phyloP scores from a whole-genome alignment of 2,797 vertebrate genomes.

The Poecilia picta region DNA sequence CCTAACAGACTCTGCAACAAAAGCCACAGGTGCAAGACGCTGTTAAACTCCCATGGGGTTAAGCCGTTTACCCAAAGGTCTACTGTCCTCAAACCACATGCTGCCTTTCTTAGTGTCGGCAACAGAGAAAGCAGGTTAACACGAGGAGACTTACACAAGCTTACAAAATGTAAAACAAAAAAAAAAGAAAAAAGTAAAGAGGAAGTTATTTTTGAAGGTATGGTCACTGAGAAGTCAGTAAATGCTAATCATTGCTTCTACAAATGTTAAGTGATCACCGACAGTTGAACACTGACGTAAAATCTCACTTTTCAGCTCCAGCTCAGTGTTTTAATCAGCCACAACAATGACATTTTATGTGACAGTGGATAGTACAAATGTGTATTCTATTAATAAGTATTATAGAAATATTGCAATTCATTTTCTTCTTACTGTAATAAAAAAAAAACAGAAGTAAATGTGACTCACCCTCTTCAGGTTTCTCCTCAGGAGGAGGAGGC shows the following conservation, averaged over 20 bases:
- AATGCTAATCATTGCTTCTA: background rate
- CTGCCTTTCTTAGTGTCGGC: slow-evolving; percentile 19
- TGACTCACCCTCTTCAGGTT: slow-evolving; percentile 72
- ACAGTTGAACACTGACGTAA: background rate
- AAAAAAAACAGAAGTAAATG: background rate
- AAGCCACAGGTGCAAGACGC: slow-evolving; percentile 62
- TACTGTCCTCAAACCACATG: slow-evolving; percentile 44
- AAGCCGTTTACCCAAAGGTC: slow-evolving; percentile 25
- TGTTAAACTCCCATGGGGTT: slow-evolving; percentile 60
- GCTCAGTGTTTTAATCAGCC: background rate
- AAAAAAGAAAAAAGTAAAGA: background rate
- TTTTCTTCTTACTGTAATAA: background rate
- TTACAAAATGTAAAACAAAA: background rate
- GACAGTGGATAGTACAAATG: too few species aligned
- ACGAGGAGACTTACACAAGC: background rate
- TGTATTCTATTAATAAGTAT: background rate
- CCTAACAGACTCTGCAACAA: slow-evolving; percentile 57
- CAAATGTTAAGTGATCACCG: background rate
- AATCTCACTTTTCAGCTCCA: background rate
- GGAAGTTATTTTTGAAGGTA: background rate
- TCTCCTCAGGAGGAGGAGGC: slow-evolving; percentile 66
- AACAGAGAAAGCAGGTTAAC: slow-evolving; percentile 22
- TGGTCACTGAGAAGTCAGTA: background rate
- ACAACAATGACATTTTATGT: too few species aligned
- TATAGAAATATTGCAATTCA: background rate